Evolutionary conservation across 2,888 invertebrate genomes (phyloP), one percentile per base, ranked within the genome.

Genomic region (Cartodere bifasciata): DNA sequence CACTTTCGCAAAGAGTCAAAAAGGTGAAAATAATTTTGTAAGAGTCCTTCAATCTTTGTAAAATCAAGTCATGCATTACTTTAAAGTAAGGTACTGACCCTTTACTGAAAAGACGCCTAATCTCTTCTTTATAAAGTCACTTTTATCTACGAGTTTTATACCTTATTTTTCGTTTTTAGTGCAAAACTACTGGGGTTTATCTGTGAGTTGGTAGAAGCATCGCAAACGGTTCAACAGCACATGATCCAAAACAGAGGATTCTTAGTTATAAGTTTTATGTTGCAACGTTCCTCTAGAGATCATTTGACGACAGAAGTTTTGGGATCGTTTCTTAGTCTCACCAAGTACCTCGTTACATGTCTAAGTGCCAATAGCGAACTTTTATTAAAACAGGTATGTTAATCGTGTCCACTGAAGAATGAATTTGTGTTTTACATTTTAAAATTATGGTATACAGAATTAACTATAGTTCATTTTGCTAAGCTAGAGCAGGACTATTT

Each of bases 231-330:
- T 36, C 98, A 98, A 58, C 97, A 98, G 58, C 98, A 99, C 62
- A 91, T 98, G 85, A 86, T 95, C 59, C 97, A 97, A 62, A 94
- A 92, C 60, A 81, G 94, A 48, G 98, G 97, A 36, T 97, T 98
- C 64, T 74, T 98, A 49, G 94, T 98, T 41, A 92, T 99, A 58
- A 91, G 95, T 45, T 92, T 87, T 62, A 86, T 94, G 78, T 72
- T 97, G 49, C 91, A 94, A 61, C 74, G 90, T 48, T 91, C 87
- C 37, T 85, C 81, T 30, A 70, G 90, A 40, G 91, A 94, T 52
- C 95, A 97, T 60, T 72, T 97, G 31, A 92, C 91, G 6, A 78
- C 87, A 23, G 88, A 92, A 58, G 94, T 95, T 21, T 72, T 97
- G 35, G 84, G 86, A 35, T 88, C 88, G 17, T 91, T 91, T 65